These are phyloP conservation scores for Bombus superbus DNA, from an alignment of 1,140 invertebrate species.

Conservation along the genomic window DNA sequence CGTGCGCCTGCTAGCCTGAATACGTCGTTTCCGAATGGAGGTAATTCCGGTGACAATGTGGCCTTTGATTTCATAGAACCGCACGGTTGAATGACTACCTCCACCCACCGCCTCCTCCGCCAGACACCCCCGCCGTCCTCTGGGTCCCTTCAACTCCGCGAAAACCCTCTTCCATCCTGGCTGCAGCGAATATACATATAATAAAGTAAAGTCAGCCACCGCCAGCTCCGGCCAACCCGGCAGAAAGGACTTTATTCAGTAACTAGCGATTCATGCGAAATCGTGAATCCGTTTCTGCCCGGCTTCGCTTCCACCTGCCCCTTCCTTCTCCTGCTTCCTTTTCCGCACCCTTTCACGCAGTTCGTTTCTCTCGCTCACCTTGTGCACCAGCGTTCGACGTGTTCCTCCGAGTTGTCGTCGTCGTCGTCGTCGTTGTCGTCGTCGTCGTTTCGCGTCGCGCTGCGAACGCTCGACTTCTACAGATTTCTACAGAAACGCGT, in stretches of 20 bases:
- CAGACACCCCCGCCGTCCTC: constrained; percentile 50
- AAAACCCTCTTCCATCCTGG: constrained; percentile 68
- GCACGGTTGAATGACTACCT: constrained; percentile 77
- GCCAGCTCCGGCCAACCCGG: constrained; percentile 61
- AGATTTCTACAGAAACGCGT: constrained; percentile 14
- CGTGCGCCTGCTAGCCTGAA: constrained; percentile 77
- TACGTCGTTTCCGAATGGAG: constrained; percentile 83
- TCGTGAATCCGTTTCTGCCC: constrained; percentile 69
- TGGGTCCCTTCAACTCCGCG: constrained; percentile 59
- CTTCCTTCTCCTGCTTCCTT: constrained; percentile 16
- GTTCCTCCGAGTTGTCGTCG: constrained; percentile 21
- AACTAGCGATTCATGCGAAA: constrained; percentile 77
- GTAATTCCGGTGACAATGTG: constrained; percentile 83
- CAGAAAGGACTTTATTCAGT: constrained; percentile 73
- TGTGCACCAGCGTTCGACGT: constrained; percentile 27
- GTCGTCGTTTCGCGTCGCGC: constrained; percentile 10
- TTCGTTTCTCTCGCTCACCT: not conserved
- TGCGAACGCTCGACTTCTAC: constrained; percentile 35
- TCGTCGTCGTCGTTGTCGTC: not conserved
- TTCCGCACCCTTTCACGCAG: constrained; percentile 10
- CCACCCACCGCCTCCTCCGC: constrained; percentile 49
- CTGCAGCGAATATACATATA: constrained; percentile 71
- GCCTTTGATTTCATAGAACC: constrained; percentile 82
- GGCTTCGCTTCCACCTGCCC: constrained; percentile 54
- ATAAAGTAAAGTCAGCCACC: constrained; percentile 72